phyloP scores from a whole-genome alignment of 2,888 invertebrate species.

The Ametastegia equiseti region DNA sequence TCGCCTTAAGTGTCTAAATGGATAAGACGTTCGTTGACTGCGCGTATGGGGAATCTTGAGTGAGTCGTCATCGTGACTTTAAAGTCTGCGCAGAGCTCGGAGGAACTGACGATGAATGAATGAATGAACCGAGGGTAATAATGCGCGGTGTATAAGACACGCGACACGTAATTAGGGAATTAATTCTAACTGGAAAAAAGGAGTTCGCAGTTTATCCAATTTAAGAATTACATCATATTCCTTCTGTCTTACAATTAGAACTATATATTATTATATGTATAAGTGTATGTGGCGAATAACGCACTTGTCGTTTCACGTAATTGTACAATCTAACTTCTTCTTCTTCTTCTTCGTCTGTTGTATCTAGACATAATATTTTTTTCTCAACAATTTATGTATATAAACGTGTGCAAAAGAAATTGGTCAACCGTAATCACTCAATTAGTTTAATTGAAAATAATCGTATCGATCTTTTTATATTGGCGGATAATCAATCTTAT shows the following conservation, averaged over 20 bases:
- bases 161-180: constrained; percentile 54
- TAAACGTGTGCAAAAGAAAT: too few relatives aligned
- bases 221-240: constrained; percentile 60
- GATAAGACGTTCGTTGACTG: background rate
- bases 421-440: too few relatives aligned
- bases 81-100: background rate
- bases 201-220: constrained; percentile 60
- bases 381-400: too few relatives aligned
- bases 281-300: too few relatives aligned
- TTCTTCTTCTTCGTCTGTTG: too few relatives aligned
- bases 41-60: background rate
- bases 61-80: constrained; percentile 1
- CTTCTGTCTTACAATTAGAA: constrained; percentile 4
- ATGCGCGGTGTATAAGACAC: background rate
- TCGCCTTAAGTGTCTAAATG: too few relatives aligned
- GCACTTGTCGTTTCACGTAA: too few relatives aligned
- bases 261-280: background rate
- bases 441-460: too few relatives aligned
- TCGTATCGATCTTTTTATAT: too few relatives aligned
- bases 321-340: too few relatives aligned
- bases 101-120: constrained; percentile 47
- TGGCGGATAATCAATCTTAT: too few relatives aligned
- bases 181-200: constrained; percentile 51
- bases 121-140: constrained; percentile 9
- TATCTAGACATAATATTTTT: too few relatives aligned